Base-by-base conservation (phyloP, 2,797 vertebrate species). In the Typhlichthys subterraneus region DNA sequence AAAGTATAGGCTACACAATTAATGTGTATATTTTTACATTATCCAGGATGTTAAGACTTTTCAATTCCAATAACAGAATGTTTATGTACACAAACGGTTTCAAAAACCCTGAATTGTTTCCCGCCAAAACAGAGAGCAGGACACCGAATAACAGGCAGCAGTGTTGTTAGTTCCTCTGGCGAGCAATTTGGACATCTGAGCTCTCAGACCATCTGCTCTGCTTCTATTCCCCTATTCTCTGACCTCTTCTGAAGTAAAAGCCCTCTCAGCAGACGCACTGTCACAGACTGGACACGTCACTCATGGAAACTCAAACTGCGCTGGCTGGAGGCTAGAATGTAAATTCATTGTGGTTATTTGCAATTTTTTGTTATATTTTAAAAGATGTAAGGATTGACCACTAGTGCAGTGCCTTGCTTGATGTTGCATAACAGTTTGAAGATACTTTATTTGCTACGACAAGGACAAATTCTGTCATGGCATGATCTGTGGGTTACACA, bases 121-220 rank as follows among this genome's bases (percentile, higher is more conserved):
- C 5, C 29, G n/a, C 29, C 1, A 31, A 33, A 1, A 13, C 53
- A 54, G 12, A 12, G n/a, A 31, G 31, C 2, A 0, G 12, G 53
- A 8, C 2, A 33, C 11, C 12, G 17, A 51, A 52, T 17, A 52
- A 19, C 50, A 10, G 23, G 5, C 51, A 23, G 51, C 53, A 53
- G 52, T 19, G 19, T 29, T 19, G 10, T 53, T 11, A 11, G 12
- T 29, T 54, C 12, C 23, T 33, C 29, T 33, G 31, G 23, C 12
- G 53, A 54, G 17, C 10, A 12, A n/a, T 54, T 54, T 33, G 17
- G 23, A n/a, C 4, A 29, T 33, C 12, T 33, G 53, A 13, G 29
- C 19, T 54, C 53, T 54, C 53, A 54, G 53, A 5, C 19, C 53
- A 54, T 54, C 53, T 54, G 53, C 23, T 29, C 53, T 29, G 19